Base-by-base conservation (phyloP, 37 sponge, comb jelly and placozoan species). In the Bolinopsis microptera region DNA sequence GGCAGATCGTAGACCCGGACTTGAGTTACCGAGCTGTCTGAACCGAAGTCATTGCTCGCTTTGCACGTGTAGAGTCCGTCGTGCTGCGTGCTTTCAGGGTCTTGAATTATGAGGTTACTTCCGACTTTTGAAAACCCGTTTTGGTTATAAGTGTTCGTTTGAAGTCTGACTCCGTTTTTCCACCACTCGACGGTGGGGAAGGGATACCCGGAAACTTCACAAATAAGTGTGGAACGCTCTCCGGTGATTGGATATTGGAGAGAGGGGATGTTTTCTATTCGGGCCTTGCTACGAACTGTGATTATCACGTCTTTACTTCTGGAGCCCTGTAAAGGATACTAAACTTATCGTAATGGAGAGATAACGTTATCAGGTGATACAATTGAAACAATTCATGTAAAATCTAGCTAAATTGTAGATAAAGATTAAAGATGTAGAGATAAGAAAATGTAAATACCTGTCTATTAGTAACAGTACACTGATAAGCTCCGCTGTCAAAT, bases 51-150 rank as follows among this genome's bases (percentile, higher is more conserved):
- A 40, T 86, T 86, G 36, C 61, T 41, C 8, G 90, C 32, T 27
- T 41, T 39, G 90, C 90, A 86, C 2, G 90, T 41, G 90, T 86
- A 86, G 26, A 86, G 26, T 39, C 90, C 90, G 48, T 86, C 90
- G 30, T 86, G 90, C 26, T 36, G 28, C 25, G 32, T 40, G 30
- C 61, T 28, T 0, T 28, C 35, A 1, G 90, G 90, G 61, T 86
- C 39, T n/a, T 39, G 22, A 21, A 86, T 86, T 0, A 39, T 2
- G 0, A 86, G 90, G 90, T 86, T 86, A 24, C 48, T 86, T 18
- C 61, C 61, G 36, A 22, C 25, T 16, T 34, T 34, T 13, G 27
- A 22, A 23, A 33, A 86, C 0, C 90, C 90, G 16, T 86, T 25
- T 8, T 35, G 24, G 31, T 86, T 86, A 25, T 39, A 39, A 24